Percentiles rank a stretch among this genome's conserved stretches.
Evolutionary conservation across 2,888 invertebrate species (phyloP).

Genomic region (Drosophila sordidula): DNA sequence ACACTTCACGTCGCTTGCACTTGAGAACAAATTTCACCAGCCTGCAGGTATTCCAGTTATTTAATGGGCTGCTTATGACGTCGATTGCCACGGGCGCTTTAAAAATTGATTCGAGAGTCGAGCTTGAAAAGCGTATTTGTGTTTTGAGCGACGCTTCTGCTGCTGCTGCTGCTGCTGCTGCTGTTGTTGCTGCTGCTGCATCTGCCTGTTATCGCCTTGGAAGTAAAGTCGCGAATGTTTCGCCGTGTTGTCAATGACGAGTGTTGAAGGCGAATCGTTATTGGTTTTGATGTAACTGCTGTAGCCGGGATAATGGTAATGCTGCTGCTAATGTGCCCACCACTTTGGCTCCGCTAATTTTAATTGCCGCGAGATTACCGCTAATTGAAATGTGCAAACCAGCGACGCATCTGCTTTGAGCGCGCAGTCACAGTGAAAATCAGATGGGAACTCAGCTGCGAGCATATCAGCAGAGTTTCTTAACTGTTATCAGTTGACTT

Average conservation of each 20-base stretch:
- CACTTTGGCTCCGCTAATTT: conserved; percentile 33
- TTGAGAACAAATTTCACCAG: conserved; percentile 3
- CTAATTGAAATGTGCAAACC: conserved; percentile 49
- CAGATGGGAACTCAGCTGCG: conserved; percentile 46
- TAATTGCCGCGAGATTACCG: conserved; percentile 49
- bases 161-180: conserved; percentile 11
- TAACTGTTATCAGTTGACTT: conserved; percentile 50
- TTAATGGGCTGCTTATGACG: conserved; percentile 14
- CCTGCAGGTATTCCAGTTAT: conserved; percentile 6
- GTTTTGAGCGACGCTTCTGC: conserved; percentile 3
- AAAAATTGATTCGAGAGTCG: conserved; percentile 47
- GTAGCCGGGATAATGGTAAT: conserved; percentile 37
- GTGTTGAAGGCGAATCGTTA: conserved; percentile 2
- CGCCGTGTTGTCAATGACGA: conserved; percentile 7
- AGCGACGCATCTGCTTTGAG: conserved; percentile 50
- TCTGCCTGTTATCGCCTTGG: conserved; percentile 45
- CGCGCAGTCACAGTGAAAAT: conserved; percentile 30
- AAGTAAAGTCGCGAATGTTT: conserved; percentile 32
- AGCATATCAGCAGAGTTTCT: conserved; percentile 45
- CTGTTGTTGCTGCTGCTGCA: conserved; percentile 11
- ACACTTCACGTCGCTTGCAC: conserved; percentile 20
- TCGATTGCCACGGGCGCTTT: conserved; percentile 30
- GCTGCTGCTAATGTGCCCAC: conserved; percentile 29
- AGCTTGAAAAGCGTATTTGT: conserved; percentile 33
- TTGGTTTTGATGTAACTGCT: conserved; percentile 15